phyloP scores from a whole-genome alignment of 2,113 vertebrate genomes.

The Vidua chalybeata region DNA sequence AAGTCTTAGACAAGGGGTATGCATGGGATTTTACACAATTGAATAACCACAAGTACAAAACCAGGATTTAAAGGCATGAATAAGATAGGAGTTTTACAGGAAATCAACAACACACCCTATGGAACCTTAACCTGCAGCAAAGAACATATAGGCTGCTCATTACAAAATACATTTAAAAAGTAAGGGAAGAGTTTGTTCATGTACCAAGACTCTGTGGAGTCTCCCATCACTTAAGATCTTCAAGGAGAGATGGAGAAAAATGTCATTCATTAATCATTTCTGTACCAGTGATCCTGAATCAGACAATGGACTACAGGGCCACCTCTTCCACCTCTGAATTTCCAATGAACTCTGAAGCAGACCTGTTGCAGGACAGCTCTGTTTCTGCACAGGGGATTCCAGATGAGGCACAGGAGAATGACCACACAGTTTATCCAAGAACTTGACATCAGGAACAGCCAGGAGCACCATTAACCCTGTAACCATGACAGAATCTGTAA shows the following conservation, averaged over 20 bases:
- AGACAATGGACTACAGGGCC: neutral
- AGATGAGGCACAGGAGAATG: neutral
- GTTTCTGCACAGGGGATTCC: neutral
- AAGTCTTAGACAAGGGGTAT: neutral
- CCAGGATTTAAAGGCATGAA: neutral
- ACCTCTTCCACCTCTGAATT: neutral
- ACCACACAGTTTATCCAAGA: neutral
- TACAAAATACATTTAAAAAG: neutral
- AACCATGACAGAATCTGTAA: neutral
- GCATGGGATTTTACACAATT: fast-evolving
- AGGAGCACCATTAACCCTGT: neutral
- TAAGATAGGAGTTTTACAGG: neutral
- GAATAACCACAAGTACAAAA: neutral
- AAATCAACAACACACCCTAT: neutral
- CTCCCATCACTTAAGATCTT: neutral
- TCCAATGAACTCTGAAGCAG: neutral
- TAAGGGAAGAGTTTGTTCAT: neutral
- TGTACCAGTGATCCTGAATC: neutral
- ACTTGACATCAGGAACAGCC: neutral
- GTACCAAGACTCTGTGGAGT: neutral
- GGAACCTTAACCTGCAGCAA: neutral
- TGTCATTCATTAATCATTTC: neutral
- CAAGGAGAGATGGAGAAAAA: neutral
- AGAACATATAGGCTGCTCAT: neutral
- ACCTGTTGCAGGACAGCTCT: neutral